phyloP scores from a whole-genome alignment of 2,797 vertebrate species.

The Smutsia temminckii region DNA sequence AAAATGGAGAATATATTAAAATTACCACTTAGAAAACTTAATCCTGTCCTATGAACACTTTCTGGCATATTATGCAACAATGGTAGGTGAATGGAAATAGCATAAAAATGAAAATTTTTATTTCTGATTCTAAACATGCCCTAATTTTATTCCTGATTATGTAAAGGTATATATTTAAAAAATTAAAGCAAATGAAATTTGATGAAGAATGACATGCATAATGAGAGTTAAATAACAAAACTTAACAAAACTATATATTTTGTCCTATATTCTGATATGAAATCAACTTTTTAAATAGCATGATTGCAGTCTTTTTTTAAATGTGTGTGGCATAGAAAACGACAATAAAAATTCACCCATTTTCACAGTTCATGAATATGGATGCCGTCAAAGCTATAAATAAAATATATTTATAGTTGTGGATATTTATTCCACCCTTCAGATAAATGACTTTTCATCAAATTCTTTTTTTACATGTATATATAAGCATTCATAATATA shows the following conservation, averaged over 20 bases:
- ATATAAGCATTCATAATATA: neutral
- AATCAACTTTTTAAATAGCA: neutral
- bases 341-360: neutral
- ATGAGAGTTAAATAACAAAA: neutral
- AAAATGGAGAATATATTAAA: neutral
- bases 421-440: neutral
- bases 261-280: neutral
- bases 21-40: neutral
- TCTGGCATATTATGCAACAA: neutral
- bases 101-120: neutral
- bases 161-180: neutral
- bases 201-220: neutral
- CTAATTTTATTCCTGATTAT: neutral
- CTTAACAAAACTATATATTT: neutral
- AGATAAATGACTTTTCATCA: slow-evolving; percentile 18
- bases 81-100: neutral
- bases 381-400: neutral
- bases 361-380: slow-evolving; percentile 29
- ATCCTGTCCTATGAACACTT: neutral
- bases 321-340: neutral
- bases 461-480: neutral
- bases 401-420: neutral
- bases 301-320: neutral
- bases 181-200: slow-evolving; percentile 12
- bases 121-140: neutral